Conservation (phyloP, 2,888 invertebrate species). For the Cenopis cana region DNA sequence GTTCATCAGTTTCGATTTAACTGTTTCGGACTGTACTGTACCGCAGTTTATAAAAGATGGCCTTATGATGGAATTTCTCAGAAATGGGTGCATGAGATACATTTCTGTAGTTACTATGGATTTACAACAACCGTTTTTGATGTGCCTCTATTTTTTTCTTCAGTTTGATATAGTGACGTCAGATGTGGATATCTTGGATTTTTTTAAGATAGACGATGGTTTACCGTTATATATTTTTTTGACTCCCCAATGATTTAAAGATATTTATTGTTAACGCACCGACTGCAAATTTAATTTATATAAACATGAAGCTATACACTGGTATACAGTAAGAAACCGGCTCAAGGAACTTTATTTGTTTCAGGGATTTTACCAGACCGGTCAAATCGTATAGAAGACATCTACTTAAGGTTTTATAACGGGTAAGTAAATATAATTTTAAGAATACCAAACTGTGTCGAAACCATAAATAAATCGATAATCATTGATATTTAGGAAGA, state of each 20-base stretch:
- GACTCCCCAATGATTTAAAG: neutral
- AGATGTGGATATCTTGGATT: conserved; percentile 1
- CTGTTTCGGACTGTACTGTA: conserved; percentile 16
- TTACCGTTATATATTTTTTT: neutral
- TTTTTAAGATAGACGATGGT: conserved; percentile 15
- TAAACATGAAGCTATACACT: too few relatives aligned
- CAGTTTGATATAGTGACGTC: neutral
- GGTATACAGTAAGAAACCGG: too few relatives aligned
- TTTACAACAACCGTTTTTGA: conserved; percentile 2
- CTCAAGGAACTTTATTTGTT: conserved; percentile 49
- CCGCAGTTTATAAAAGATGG: neutral
- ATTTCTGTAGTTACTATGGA: conserved; percentile 8
- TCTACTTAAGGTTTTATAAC: conserved; percentile 78
- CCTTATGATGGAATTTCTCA: neutral
- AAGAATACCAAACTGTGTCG: neutral
- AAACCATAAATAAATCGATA: too few relatives aligned
- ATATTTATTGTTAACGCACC: neutral
- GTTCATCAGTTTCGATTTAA: neutral
- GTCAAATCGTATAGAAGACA: conserved; percentile 72
- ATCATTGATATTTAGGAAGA: too few relatives aligned
- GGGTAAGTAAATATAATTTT: conserved; percentile 63
- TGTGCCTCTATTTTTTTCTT: neutral
- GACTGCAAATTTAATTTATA: neutral
- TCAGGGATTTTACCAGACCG: conserved; percentile 77
- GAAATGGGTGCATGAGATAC: neutral